phyloP scores from a whole-genome alignment of 2,888 invertebrate genomes.

The Caenorhabditis sp. region DNA sequence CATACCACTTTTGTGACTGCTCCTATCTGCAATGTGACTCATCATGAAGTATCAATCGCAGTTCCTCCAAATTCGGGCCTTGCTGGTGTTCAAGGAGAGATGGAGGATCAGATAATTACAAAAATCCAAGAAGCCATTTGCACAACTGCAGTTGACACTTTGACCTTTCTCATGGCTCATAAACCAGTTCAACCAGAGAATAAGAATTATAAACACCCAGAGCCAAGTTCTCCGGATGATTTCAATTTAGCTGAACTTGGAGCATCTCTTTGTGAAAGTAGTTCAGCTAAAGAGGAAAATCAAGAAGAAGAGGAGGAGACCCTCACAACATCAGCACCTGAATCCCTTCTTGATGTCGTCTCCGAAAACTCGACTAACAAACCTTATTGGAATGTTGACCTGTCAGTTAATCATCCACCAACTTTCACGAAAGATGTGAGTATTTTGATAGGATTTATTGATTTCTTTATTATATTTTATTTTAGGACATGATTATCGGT shows the following conservation, averaged over 20 bases:
- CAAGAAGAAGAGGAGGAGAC: constrained; percentile 5
- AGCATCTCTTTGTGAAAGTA: constrained; percentile 39
- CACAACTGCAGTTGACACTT: constrained; percentile 47
- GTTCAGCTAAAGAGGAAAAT: constrained; percentile 15
- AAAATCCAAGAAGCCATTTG: constrained; percentile 45
- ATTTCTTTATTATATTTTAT: constrained; percentile 4
- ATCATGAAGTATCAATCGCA: constrained; percentile 34
- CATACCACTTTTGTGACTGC: constrained; percentile 46
- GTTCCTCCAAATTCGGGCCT: constrained; percentile 42
- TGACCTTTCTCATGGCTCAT: constrained; percentile 39
- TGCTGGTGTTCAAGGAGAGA: constrained; percentile 23
- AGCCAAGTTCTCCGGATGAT: constrained; percentile 18
- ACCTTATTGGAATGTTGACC: constrained; percentile 59
- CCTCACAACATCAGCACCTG: background rate
- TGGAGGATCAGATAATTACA: constrained; percentile 9
- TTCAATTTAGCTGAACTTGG: constrained; percentile 49
- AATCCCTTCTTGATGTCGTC: background rate
- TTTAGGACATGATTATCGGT: constrained; percentile 67
- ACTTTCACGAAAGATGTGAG: constrained; percentile 56
- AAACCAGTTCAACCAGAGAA: constrained; percentile 32
- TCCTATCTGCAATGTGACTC: constrained; percentile 51
- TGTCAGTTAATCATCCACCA: constrained; percentile 65
- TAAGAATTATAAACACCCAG: constrained; percentile 17
- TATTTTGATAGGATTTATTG: too few relatives aligned
- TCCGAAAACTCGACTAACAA: constrained; percentile 5